Evolutionary conservation across 1,140 invertebrate genomes (phyloP).

Genomic region (Triops longicaudatus): DNA sequence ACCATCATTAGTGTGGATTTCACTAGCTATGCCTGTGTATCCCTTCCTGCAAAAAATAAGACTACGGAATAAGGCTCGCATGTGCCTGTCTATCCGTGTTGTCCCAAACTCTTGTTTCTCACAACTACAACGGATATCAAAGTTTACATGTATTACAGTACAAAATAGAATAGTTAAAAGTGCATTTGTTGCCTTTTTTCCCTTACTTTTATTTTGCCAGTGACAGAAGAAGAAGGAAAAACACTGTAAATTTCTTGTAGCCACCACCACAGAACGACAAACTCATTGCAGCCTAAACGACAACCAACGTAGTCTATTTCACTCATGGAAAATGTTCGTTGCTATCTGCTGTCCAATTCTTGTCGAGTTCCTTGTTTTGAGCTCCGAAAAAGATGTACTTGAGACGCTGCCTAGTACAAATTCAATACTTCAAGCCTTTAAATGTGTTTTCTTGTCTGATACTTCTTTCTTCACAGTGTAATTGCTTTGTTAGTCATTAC

Average conservation of each 20-base stretch:
- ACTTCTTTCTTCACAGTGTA: too few species aligned
- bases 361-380: not conserved
- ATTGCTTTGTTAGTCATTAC: too few species aligned
- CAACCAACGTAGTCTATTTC: not conserved
- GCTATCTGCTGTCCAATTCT: not conserved
- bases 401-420: not conserved
- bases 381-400: not conserved
- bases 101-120: not conserved
- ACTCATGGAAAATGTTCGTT: constrained; percentile 3
- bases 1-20: not conserved
- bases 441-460: too few species aligned
- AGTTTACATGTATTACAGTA: not conserved
- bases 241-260: not conserved
- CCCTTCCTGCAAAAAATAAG: not conserved
- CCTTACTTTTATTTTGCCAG: not conserved
- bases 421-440: not conserved
- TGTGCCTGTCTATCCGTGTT: not conserved
- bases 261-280: not conserved
- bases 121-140: constrained; percentile 8
- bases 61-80: not conserved
- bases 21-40: not conserved
- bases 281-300: not conserved
- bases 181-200: not conserved
- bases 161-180: not conserved
- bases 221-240: too few species aligned